phyloP scores from a whole-genome alignment of 2,888 invertebrate genomes.

The Diplazon laetatorius region DNA sequence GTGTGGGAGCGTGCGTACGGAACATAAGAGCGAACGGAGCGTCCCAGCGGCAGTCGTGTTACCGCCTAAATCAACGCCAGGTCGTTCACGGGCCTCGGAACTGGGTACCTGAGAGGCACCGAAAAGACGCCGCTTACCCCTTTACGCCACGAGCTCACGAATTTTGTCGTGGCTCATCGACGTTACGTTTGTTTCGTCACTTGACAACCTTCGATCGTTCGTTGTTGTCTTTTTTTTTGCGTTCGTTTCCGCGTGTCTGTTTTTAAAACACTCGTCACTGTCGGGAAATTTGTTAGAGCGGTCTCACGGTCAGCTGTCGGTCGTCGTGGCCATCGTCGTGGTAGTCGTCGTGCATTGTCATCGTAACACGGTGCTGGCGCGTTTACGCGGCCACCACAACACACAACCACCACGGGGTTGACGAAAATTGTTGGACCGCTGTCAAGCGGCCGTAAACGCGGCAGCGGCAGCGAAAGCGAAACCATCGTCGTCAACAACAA shows the following conservation, averaged over 20 bases:
- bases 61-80: constrained; percentile 59
- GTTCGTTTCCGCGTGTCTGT: not conserved
- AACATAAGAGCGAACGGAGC: constrained; percentile 37
- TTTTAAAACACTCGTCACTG: not conserved
- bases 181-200: constrained; percentile 20
- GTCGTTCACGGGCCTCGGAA: constrained; percentile 55
- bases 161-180: constrained; percentile 1
- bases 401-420: constrained; percentile 53
- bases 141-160: constrained; percentile 8
- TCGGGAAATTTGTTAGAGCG: not conserved
- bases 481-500: constrained; percentile 37
- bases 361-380: constrained; percentile 50
- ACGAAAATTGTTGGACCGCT: constrained; percentile 53
- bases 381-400: constrained; percentile 53
- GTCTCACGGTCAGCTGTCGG: constrained; percentile 48
- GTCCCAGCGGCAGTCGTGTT: constrained; percentile 53
- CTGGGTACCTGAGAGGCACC: constrained; percentile 21
- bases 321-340: constrained; percentile 38
- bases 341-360: constrained; percentile 28
- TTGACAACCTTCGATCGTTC: constrained; percentile 18
- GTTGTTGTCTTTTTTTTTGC: constrained; percentile 10
- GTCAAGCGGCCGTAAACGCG: constrained; percentile 48
- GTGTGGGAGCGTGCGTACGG: constrained; percentile 56
- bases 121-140: not conserved
- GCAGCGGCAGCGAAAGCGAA: constrained; percentile 35